Evolutionary conservation across 2,797 vertebrate genomes (phyloP).

Genomic region (Eupleurogrammus muticus): DNA sequence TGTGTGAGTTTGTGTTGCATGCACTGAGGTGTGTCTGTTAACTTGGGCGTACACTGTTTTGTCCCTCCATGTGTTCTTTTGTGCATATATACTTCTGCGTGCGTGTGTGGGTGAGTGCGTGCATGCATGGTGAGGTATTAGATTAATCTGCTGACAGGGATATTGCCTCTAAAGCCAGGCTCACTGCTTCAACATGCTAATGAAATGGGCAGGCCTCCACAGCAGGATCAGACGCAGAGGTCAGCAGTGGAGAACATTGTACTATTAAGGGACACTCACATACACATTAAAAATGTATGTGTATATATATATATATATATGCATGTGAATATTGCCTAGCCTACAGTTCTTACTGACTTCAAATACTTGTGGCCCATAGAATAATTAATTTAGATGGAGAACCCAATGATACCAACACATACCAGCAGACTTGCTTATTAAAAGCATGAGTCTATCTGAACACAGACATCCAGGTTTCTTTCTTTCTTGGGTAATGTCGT

Average conservation of each 20-base stretch:
- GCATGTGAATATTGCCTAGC: conserved; percentile 1
- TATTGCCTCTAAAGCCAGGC: conserved; percentile 83
- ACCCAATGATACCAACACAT: no score
- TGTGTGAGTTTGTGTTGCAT: conserved; percentile 4
- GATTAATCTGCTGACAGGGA: conserved; percentile 85
- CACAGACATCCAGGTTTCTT: no score
- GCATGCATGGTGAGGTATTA: conserved; percentile 72
- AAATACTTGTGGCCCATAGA: no score
- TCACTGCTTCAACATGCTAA: conserved; percentile 83
- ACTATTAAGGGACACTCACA: conserved; percentile 43
- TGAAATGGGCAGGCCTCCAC: conserved; percentile 85
- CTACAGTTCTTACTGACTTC: no score
- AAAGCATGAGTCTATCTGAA: no score
- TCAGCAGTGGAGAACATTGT: conserved; percentile 71
- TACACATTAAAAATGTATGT: background rate
- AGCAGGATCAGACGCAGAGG: conserved; percentile 81
- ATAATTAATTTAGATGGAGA: no score
- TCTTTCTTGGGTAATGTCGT: no score
- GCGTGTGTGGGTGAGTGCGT: background rate
- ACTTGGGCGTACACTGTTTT: conserved; percentile 21
- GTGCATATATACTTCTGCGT: conserved; percentile 9
- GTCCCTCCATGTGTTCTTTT: conserved; percentile 27
- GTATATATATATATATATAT: background rate
- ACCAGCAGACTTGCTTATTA: no score
- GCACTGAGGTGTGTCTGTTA: conserved; percentile 20